These are phyloP conservation scores for Heteromurus nitidus DNA, from an alignment of 2,888 invertebrate genomes.

Conservation along the genomic window DNA sequence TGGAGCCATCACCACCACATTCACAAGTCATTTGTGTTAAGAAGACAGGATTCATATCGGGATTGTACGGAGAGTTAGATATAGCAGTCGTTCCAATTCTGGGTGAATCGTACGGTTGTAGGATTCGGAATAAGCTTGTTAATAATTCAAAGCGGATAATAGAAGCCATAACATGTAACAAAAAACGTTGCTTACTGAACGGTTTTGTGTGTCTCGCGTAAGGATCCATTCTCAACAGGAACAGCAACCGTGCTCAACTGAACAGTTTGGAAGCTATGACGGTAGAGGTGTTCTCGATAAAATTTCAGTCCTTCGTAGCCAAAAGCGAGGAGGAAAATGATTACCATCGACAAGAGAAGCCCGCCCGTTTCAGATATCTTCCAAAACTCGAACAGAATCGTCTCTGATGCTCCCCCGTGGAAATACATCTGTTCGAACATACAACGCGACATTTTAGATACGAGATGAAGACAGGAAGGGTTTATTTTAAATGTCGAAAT, in stretches of 20 bases:
- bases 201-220: constrained; percentile 78
- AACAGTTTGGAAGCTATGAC: constrained; percentile 89
- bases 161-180: too few species aligned
- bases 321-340: constrained; percentile 92
- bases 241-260: constrained; percentile 91
- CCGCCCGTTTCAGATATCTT: constrained; percentile 84
- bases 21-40: constrained; percentile 61
- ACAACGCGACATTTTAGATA: constrained; percentile 12
- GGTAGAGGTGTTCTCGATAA: constrained; percentile 88
- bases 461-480: not conserved
- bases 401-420: constrained; percentile 84
- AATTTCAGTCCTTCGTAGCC: constrained; percentile 97
- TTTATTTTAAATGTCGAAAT: too few species aligned
- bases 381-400: constrained; percentile 90
- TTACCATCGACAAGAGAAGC: constrained; percentile 91
- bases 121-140: too few species aligned
- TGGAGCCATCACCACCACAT: constrained; percentile 36
- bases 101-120: too few species aligned
- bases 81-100: constrained; percentile 47
- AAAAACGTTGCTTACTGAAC: constrained; percentile 68
- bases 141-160: too few species aligned
- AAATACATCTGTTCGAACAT: constrained; percentile 80
- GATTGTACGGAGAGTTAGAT: constrained; percentile 36
- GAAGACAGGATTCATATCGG: constrained; percentile 64
- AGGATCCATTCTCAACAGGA: constrained; percentile 82